These are phyloP conservation scores for Sebastes trivittatus DNA, from an alignment of 2,797 vertebrate genomes.

Conservation along the genomic window DNA sequence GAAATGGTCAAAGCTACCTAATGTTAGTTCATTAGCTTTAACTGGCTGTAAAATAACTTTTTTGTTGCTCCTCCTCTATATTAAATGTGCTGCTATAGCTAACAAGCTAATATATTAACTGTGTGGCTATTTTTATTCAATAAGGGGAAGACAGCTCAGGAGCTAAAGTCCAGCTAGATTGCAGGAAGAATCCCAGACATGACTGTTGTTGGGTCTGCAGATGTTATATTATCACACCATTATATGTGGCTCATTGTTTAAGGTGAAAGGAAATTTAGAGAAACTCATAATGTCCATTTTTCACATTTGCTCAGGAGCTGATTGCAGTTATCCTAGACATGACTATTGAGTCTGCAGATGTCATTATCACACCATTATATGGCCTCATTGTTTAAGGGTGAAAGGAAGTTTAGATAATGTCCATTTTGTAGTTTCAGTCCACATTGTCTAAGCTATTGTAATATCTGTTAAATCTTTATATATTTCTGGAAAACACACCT, in stretches of 20 bases:
- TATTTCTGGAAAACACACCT: background rate
- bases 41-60: conserved; percentile 38
- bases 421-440: background rate
- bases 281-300: background rate
- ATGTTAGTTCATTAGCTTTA: rapidly evolving
- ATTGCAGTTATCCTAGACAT: conserved; percentile 47
- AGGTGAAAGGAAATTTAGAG: background rate
- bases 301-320: background rate
- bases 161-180: conserved; percentile 1
- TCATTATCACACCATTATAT: conserved; percentile 28
- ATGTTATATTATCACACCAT: conserved; percentile 45
- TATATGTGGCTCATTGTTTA: background rate
- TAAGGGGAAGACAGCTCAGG: background rate
- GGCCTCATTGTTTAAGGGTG: background rate
- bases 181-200: conserved; percentile 48
- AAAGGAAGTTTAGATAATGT: background rate
- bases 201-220: conserved; percentile 20
- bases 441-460: too few relatives aligned
- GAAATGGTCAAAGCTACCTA: too few relatives aligned
- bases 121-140: background rate
- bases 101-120: too few relatives aligned
- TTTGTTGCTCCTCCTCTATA: background rate
- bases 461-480: background rate
- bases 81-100: background rate
- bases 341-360: conserved; percentile 37